Base-by-base conservation (phyloP, 2,797 vertebrate genomes). In the Cottoperca gobio region DNA sequence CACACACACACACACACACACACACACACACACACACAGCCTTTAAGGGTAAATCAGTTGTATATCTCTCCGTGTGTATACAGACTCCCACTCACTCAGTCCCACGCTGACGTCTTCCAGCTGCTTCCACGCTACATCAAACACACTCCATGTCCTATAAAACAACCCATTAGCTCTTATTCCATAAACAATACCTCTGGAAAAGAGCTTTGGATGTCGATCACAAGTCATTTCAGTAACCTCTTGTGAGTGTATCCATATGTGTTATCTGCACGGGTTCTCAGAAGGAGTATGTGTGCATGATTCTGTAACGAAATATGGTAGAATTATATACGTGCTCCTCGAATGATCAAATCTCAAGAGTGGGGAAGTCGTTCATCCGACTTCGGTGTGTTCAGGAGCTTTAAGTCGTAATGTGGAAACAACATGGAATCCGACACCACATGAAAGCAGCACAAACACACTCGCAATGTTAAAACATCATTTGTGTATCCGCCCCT, bases 61-160 rank as follows among this genome's bases (percentile, higher is more conserved):
- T 82, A 71, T 81, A 84, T 88, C 11, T 68, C 12, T n/a, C n/a
- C 33, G 31, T 35, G 4, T 81, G 64, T 88, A 83, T 78, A 88
- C 70, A 70, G 57, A 82, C 71, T 73, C 73, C 80, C 64, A 79
- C 78, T 79, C 58, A 57, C 62, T 76, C 59, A 49, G 60, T 63
- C 74, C 63, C 74, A 78, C 59, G 1, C 42, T 88, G 87, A 93
- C 90, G 73, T 78, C 57, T 89, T 80, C 88, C 91, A 93, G 89
- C 87, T 93, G 91, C 65, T 42, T 24, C 46, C 26, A 61, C 3
- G 0, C 85, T 79, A 86, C 88, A 86, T 90, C 87, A 93, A 86
- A 87, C 73, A 71, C 63, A 57, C 79, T 37, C 49, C 66, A 67
- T 28, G 46, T 86, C 78, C 67, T 54, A 53, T 80, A 78, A 90